A percentile compares a stretch with the other conserved stretches of the same genome.
Evolutionary conservation across 2,797 vertebrate genomes (phyloP).

Genomic region (Alca torda): DNA sequence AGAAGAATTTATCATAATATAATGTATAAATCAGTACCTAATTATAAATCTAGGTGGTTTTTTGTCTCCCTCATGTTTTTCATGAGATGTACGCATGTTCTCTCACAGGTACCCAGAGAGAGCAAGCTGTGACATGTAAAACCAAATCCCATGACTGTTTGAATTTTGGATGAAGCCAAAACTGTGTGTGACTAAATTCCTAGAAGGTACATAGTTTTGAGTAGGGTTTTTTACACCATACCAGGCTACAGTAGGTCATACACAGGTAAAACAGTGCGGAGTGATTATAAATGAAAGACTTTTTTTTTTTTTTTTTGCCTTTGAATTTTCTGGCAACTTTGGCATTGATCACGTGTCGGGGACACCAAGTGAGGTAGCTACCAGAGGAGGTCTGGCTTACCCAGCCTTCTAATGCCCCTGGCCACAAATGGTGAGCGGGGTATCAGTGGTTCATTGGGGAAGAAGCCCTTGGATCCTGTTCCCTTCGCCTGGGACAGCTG

Average conservation of each 20-base stretch:
- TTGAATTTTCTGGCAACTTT: neutral
- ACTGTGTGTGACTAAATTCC: constrained; percentile 3
- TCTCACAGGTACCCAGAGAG: neutral
- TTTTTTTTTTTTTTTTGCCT: neutral
- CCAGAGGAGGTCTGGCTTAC: neutral
- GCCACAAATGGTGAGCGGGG: neutral
- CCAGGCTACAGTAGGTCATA: neutral
- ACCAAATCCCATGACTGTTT: neutral
- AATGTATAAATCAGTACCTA: neutral
- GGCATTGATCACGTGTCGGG: neutral
- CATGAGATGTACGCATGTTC: neutral
- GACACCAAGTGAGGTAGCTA: neutral
- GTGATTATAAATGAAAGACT: neutral
- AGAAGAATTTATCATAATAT: neutral
- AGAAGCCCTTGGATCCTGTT: neutral
- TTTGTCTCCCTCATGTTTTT: neutral
- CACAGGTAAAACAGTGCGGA: neutral
- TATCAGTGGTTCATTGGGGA: neutral
- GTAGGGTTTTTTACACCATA: neutral
- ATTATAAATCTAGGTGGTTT: neutral
- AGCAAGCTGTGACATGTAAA: neutral
- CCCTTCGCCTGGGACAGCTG: neutral
- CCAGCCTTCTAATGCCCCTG: neutral
- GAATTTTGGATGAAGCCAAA: constrained; percentile 20
- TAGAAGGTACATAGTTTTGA: constrained; percentile 22